Conservation (phyloP, 1,140 invertebrate genomes). For the Drosophila insularis region DNA sequence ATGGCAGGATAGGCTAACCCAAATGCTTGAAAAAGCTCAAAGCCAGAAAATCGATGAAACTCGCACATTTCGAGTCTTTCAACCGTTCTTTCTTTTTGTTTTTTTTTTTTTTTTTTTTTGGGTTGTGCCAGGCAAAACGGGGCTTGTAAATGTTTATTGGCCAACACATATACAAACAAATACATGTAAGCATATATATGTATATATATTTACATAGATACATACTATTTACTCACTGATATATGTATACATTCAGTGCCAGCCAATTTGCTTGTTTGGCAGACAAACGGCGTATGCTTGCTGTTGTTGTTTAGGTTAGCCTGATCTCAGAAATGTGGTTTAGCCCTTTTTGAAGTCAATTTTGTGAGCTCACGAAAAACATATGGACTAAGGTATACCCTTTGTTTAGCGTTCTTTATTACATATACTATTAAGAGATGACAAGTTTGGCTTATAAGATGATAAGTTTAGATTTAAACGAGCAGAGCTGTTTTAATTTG, state of each 20-base stretch:
- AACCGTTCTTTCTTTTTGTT: constrained; percentile 13
- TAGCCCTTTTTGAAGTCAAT: not conserved
- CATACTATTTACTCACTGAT: not conserved
- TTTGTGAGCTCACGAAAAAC: not conserved
- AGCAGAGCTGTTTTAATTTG: no score
- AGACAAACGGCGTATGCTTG: constrained; percentile 36
- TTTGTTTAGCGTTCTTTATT: no score
- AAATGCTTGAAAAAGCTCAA: constrained; percentile 43
- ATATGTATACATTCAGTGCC: constrained; percentile 27
- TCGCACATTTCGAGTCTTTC: constrained; percentile 54
- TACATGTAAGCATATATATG: not conserved
- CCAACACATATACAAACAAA: constrained; percentile 24
- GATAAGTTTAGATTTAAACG: no score
- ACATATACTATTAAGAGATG: no score
- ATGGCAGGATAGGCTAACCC: constrained; percentile 49
- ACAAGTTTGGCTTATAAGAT: no score
- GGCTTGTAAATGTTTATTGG: constrained; percentile 57
- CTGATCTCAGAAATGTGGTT: not conserved
- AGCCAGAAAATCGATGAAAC: constrained; percentile 66
- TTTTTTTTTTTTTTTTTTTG: constrained; percentile 23
- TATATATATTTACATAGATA: not conserved
- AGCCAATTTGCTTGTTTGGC: constrained; percentile 52
- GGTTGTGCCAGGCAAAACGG: constrained; percentile 1
- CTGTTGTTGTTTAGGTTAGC: constrained; percentile 11
- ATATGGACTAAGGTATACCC: not conserved